phyloP scores from a whole-genome alignment of 2,797 vertebrate genomes.

The Scarus forsteni region DNA sequence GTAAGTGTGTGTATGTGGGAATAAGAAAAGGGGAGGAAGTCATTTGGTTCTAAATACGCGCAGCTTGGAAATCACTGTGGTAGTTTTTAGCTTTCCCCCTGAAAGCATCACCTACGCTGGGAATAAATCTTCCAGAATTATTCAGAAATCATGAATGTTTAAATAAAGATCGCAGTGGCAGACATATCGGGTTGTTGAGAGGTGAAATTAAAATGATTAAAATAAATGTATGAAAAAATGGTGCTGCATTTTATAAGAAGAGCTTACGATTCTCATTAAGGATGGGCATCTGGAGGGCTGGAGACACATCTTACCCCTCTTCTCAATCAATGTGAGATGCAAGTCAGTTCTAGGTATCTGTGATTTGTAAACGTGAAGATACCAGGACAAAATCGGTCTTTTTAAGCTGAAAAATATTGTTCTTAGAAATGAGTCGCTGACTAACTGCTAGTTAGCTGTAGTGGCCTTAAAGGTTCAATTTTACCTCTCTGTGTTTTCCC shows the following conservation, averaged over 20 bases:
- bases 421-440: slow-evolving; percentile 27
- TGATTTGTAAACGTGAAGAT: too few relatives aligned
- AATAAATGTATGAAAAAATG: background rate
- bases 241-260: background rate
- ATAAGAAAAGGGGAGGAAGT: slow-evolving; percentile 10
- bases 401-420: slow-evolving; percentile 4
- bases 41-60: slow-evolving; percentile 39
- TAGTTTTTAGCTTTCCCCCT: slow-evolving; percentile 27
- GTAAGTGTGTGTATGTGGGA: background rate
- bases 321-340: too few relatives aligned
- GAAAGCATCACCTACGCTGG: slow-evolving; percentile 19
- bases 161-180: slow-evolving; percentile 1
- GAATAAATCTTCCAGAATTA: slow-evolving; percentile 30
- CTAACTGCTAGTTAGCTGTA: slow-evolving; percentile 39
- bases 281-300: too few relatives aligned
- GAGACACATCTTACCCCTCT: too few relatives aligned
- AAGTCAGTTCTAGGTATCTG: too few relatives aligned
- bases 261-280: slow-evolving; percentile 14
- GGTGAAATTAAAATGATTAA: slow-evolving; percentile 29
- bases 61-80: slow-evolving; percentile 31
- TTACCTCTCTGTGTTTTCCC: slow-evolving; percentile 15
- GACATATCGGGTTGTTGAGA: slow-evolving; percentile 14
- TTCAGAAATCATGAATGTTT: slow-evolving; percentile 7
- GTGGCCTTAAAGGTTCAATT: slow-evolving; percentile 15
- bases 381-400: too few relatives aligned